Base-by-base conservation (phyloP, 2,888 invertebrate genomes). In the Acanthosepion pharaonis region DNA sequence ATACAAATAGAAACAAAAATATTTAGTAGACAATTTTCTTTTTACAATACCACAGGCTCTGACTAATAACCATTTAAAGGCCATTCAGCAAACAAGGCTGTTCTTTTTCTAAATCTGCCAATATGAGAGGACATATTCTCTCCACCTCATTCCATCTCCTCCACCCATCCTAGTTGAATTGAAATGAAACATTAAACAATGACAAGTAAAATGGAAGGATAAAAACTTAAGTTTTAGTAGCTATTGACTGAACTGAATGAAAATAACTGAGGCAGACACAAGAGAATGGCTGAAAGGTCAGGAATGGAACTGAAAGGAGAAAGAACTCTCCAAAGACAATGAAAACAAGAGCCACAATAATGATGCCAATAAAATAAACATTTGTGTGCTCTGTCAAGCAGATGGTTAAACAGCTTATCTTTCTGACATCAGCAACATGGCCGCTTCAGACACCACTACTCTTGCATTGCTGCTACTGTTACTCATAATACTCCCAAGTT, bases 361-460 rank as follows among this genome's bases (percentile, higher is more conserved):
- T 78, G 78, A 11, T n/a, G 78, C 78, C 78, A 78, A 78, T 78
- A 78, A n/a, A 78, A 78, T 78, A 78, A 78, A 78, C n/a, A 78
- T 78, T 78, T 28, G n/a, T 78, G 8, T 11, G 78, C 6, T 78
- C 78, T 78, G 28, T 78, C n/a, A 78, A 78, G 78, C 28, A 28
- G 64, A 64, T 8, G 8, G 25, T 64, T 64, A 64, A 64, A 23
- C 28, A 23, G 8, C 78, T 78, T n/a, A 78, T 78, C 78, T 78
- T 78, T n/a, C n/a, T n/a, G 11, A 78, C 78, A 78, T 78, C 28
- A 8, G 78, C n/a, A 78, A 28, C 78, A 78, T 28, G 64, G 64
- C 6, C 28, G 5, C 25, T 28, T 59, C 25, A 18, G 25, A 20
- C 59, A 59, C 23, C 23, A 64, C 6, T 28, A 64, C 25, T 64